Percentiles rank a stretch among this genome's conserved stretches.
phyloP scores from a whole-genome alignment of 2,888 invertebrate genomes.

The Drosophila incognita region DNA sequence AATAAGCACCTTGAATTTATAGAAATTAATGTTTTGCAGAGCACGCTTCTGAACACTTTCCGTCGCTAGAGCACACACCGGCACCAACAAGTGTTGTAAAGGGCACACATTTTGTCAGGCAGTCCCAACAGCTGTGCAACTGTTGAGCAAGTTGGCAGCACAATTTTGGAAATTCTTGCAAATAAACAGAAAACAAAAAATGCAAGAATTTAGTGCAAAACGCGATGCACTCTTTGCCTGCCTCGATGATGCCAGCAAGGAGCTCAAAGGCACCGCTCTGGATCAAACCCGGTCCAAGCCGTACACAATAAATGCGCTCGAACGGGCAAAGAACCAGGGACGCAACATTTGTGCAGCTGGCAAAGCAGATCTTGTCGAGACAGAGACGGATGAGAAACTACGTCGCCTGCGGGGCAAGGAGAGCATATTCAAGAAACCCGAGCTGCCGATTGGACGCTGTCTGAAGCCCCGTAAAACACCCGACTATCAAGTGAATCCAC shows the following conservation, averaged over 20 bases:
- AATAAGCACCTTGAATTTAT: slow-evolving; percentile 30
- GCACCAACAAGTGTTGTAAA: slow-evolving; percentile 34
- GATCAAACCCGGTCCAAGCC: slow-evolving; percentile 76
- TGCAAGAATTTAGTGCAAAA: slow-evolving; percentile 86
- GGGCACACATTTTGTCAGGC: not conserved
- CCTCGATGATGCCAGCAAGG: slow-evolving; percentile 88
- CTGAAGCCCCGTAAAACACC: slow-evolving; percentile 86
- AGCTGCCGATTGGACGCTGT: slow-evolving; percentile 88
- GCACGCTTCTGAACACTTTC: slow-evolving; percentile 36
- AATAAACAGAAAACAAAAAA: slow-evolving; percentile 45
- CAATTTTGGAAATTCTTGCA: slow-evolving; percentile 64
- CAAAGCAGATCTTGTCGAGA: slow-evolving; percentile 6
- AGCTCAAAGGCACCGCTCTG: slow-evolving; percentile 84
- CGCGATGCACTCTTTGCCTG: slow-evolving; percentile 90
- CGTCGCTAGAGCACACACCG: slow-evolving; percentile 48
- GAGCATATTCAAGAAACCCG: slow-evolving; percentile 92
- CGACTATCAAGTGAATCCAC: slow-evolving; percentile 88
- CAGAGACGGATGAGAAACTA: slow-evolving; percentile 53
- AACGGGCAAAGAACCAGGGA: slow-evolving; percentile 82
- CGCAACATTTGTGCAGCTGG: slow-evolving; percentile 37
- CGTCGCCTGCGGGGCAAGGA: slow-evolving; percentile 86
- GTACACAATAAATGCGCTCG: slow-evolving; percentile 82
- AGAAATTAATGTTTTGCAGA: slow-evolving; percentile 31
- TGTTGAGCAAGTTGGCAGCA: slow-evolving; percentile 34
- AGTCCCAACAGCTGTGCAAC: slow-evolving; percentile 32